Evolutionary conservation across 2,113 vertebrate genomes (phyloP), one percentile per base, ranked within the genome.

Genomic region (Engraulis encrasicolus): DNA sequence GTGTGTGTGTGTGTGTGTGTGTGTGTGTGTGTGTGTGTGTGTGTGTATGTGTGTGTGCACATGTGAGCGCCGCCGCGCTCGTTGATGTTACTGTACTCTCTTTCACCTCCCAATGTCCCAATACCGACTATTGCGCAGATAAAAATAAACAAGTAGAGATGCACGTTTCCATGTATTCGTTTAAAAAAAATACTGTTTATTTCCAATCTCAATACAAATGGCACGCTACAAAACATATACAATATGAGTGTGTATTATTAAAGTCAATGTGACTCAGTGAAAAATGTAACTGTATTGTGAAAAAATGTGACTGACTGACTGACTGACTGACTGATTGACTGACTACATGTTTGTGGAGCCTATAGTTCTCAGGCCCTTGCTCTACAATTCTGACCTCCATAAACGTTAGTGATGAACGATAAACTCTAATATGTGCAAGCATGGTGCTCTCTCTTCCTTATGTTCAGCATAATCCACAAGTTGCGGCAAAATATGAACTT

Each of bases 261-360:
- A 66, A 91, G 88, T 91, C 90, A 91, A 90, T 88, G 81, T 92
- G 91, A 92, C 89, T 85, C 86, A 88, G 85, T 82, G 81, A 54
- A 31, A 58, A 23, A 66, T 66, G 58, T 66, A 27, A n/a, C n/a
- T n/a, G n/a, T n/a, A n/a, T n/a, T n/a, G n/a, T n/a, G n/a, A n/a
- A n/a, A n/a, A n/a, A n/a, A n/a, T n/a, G n/a, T n/a, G n/a, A n/a
- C n/a, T n/a, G n/a, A n/a, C n/a, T n/a, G n/a, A n/a, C n/a, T n/a
- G n/a, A n/a, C n/a, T n/a, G n/a, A n/a, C n/a, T n/a, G n/a, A n/a
- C n/a, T n/a, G n/a, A n/a, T n/a, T n/a, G n/a, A n/a, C n/a, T n/a
- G n/a, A n/a, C n/a, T n/a, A n/a, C n/a, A n/a, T n/a, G 23, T n/a
- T 27, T 31, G 11, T 27, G 23, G 23, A n/a, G 58, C 15, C 23